Evolutionary conservation across 2,888 invertebrate genomes (phyloP), one percentile per base, ranked within the genome.

Genomic region (Vannuccia rotundouncinata): DNA sequence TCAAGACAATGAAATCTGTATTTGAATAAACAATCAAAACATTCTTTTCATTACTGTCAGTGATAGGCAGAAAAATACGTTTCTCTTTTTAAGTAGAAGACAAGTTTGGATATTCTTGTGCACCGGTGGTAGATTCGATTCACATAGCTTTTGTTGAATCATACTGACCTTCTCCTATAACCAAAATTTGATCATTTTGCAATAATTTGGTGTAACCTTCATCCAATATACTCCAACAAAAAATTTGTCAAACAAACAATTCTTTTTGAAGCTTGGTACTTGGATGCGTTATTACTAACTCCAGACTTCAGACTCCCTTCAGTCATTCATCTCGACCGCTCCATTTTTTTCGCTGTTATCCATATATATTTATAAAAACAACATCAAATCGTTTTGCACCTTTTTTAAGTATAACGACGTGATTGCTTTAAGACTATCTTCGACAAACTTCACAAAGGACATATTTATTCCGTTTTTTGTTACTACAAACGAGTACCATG

Each of bases 61-160:
- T 66, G 66, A 66, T 66, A 66, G 13, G 66, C 66, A 66, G 66
- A 17, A 66, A 66, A 66, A 66, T 66, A 66, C 25, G 17, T 66
- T n/a, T n/a, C n/a, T n/a, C n/a, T n/a, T n/a, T n/a, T n/a, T 66
- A 27, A 66, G 66, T 66, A 66, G 22, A 66, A 66, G 17, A 66
- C 25, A 17, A n/a, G n/a, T n/a, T 45, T 45, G 45, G 5, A 66
- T 13, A 22, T 5, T 66, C 66, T 66, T 22, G 66, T 66, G 66
- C 66, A 13, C 66, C 66, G 2, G 66, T 66, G 25, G 5, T 66
- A 66, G 66, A 66, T 66, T 66, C 66, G 5, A 66, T 66, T 27
- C 66, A 66, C 25, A 66, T 27, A 66, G 66, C 66, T 66, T 66
- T 66, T 66, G 66, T 66, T 66, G 66, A 66, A 66, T 66, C 66